Evolutionary conservation across 2,113 vertebrate species (phyloP).

Genomic region (Cygnus buccinator): DNA sequence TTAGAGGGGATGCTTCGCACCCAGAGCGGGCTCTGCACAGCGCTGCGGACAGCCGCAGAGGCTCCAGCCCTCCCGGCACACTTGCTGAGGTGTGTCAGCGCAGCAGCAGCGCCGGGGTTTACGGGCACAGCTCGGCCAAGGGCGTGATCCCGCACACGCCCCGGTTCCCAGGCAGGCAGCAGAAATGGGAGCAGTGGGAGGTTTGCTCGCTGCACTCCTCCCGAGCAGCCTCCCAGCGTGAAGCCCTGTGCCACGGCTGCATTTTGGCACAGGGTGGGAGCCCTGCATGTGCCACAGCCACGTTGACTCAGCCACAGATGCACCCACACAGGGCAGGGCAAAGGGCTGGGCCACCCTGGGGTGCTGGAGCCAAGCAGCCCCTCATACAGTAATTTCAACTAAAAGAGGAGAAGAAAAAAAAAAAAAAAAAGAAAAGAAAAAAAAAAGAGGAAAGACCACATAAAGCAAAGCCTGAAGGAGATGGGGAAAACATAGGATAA

Average conservation of each 20-base stretch:
- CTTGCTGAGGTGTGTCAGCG: neutral
- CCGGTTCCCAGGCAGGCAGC: accelerated
- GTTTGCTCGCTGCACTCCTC: neutral
- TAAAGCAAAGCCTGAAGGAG: neutral
- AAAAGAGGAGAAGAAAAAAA: neutral
- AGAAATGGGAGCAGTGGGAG: accelerated
- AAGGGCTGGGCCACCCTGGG: neutral
- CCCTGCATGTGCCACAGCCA: neutral
- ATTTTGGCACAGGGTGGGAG: neutral
- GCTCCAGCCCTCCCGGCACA: no score
- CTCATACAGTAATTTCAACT: no score
- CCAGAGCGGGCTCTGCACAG: accelerated
- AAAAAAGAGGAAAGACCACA: neutral
- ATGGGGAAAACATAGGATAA: neutral
- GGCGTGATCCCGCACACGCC: accelerated
- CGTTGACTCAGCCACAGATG: neutral
- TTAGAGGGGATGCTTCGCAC: no score
- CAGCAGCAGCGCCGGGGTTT: accelerated
- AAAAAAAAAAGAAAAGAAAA: neutral
- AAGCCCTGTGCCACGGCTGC: neutral
- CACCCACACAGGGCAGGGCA: no score
- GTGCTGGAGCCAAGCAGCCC: neutral
- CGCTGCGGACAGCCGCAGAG: accelerated
- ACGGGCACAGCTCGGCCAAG: neutral
- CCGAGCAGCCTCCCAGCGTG: no score